Percentiles rank a stretch among this genome's conserved stretches.
Evolutionary conservation across 2,113 vertebrate genomes (phyloP).

Genomic region (Cololabis saira): DNA sequence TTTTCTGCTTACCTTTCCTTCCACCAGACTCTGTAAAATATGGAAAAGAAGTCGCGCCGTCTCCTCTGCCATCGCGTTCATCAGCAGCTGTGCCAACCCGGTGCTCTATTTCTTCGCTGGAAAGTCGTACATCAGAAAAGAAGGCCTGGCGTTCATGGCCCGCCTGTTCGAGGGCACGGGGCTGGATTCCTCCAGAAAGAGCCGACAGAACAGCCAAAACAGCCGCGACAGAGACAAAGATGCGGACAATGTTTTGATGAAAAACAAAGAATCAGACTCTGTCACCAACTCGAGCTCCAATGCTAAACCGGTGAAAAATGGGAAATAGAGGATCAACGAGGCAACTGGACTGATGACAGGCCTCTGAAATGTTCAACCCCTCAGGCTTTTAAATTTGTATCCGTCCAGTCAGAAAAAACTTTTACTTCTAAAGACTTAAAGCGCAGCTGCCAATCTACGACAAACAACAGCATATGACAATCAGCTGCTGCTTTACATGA

Average conservation of each 20-base stretch:
- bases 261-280: conserved; percentile 57
- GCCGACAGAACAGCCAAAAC: conserved; percentile 75
- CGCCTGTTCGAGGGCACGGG: conserved; percentile 79
- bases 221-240: conserved; percentile 72
- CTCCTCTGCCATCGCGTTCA: conserved; percentile 76
- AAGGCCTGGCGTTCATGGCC: conserved; percentile 82
- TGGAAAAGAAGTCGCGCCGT: conserved; percentile 65
- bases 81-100: conserved; percentile 82
- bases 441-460: background rate
- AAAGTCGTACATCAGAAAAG: conserved; percentile 79
- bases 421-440: background rate
- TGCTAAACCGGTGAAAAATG: conserved; percentile 37
- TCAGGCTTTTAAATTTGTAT: background rate
- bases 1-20: background rate
- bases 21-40: conserved; percentile 57
- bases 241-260: conserved; percentile 43
- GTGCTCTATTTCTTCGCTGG: conserved; percentile 82
- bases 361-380: background rate
- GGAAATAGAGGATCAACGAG: conserved; percentile 15
- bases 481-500: background rate
- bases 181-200: conserved; percentile 64
- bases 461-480: background rate
- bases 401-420: background rate
- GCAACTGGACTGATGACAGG: background rate
- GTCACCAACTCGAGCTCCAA: conserved; percentile 33